Percentiles rank a stretch among this genome's conserved stretches.
phyloP scores from a whole-genome alignment of 1,140 invertebrate species.

The Tetramorium alpestre region DNA sequence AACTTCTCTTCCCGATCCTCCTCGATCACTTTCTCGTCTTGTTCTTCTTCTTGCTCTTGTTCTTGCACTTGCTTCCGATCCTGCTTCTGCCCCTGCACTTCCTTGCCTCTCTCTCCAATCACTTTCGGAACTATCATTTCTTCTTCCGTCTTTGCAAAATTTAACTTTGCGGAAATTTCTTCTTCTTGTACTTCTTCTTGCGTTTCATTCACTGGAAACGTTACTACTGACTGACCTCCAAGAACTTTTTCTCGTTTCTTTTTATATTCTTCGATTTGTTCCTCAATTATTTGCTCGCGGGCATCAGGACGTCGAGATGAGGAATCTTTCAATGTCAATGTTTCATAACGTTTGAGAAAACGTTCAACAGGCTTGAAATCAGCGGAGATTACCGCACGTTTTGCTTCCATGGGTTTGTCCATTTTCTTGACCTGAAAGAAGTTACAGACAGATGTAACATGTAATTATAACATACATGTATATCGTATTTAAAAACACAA shows the following conservation, averaged over 20 bases:
- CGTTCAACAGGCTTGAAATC: slow-evolving; percentile 79
- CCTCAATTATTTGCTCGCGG: slow-evolving; percentile 81
- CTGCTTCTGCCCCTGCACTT: not conserved
- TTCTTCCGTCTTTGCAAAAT: not conserved
- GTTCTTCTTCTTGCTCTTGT: not conserved
- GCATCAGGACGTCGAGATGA: slow-evolving; percentile 68
- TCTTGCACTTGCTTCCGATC: not conserved
- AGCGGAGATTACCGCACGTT: slow-evolving; percentile 73
- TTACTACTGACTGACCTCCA: slow-evolving; percentile 62
- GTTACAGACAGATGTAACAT: not conserved
- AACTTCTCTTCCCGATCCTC: not conserved
- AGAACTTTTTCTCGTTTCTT: slow-evolving; percentile 82
- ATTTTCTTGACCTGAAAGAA: slow-evolving; percentile 78
- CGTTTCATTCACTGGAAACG: not conserved
- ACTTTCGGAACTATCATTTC: not conserved
- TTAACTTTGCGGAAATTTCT: slow-evolving; percentile 15
- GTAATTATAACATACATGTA: not conserved
- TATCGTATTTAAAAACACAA: not conserved
- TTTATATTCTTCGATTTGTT: slow-evolving; percentile 85
- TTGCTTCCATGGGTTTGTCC: slow-evolving; percentile 80
- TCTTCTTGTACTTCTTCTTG: not conserved
- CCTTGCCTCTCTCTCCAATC: not conserved
- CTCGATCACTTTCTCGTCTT: not conserved
- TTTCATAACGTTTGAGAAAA: slow-evolving; percentile 76
- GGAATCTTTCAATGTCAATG: slow-evolving; percentile 73